Percentiles rank a stretch among this genome's conserved stretches.
Evolutionary conservation across 2,888 invertebrate genomes (phyloP).

Genomic region (Cephonodes hylas): DNA sequence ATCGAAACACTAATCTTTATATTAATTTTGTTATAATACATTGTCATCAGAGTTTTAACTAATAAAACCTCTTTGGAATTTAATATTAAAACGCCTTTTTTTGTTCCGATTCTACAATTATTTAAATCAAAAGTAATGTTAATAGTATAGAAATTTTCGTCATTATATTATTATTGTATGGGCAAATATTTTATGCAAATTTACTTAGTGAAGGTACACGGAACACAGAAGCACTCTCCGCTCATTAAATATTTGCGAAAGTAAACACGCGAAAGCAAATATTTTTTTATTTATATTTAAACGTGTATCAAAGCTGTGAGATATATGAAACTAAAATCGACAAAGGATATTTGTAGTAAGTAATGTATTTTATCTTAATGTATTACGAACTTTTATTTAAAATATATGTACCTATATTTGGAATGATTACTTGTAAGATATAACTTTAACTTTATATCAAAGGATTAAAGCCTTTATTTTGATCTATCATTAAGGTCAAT

Average conservation of each 20-base stretch:
- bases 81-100: background rate
- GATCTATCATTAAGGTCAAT: no score
- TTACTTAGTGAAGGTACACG: background rate
- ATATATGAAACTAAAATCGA: background rate
- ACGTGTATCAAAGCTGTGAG: background rate
- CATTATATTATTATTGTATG: background rate
- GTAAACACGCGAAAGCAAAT: background rate
- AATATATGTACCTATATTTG: no score
- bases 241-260: background rate
- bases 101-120: background rate
- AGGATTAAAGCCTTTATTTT: no score
- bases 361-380: no score
- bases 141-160: background rate
- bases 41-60: background rate
- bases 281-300: background rate
- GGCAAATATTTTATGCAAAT: background rate
- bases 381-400: no score
- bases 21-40: slow-evolving; percentile 7
- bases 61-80: background rate
- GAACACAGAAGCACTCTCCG: background rate
- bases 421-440: no score
- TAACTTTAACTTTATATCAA: no score
- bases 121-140: background rate
- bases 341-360: no score
- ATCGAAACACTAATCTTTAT: background rate